phyloP scores from a whole-genome alignment of 2,113 vertebrate species.

The Gallinago paraguaiae region DNA sequence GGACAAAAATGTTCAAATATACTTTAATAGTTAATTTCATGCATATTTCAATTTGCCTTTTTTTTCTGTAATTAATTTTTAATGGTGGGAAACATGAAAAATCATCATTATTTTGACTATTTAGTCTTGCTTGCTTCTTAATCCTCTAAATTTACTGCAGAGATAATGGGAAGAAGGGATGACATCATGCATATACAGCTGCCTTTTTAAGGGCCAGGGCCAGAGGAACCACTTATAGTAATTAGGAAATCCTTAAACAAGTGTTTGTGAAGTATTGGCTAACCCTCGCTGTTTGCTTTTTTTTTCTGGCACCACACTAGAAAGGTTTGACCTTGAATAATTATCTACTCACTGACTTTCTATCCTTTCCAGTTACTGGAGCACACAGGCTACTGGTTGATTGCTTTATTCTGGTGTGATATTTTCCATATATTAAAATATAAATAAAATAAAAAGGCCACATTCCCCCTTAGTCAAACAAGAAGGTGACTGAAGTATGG shows the following conservation, averaged over 20 bases:
- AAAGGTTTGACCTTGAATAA: constrained; percentile 94
- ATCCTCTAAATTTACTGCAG: constrained; percentile 74
- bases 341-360: constrained; percentile 87
- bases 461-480: not conserved
- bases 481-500: not conserved
- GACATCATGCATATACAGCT: constrained; percentile 87
- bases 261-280: constrained; percentile 94
- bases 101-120: constrained; percentile 69
- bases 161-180: constrained; percentile 78
- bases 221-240: constrained; percentile 96
- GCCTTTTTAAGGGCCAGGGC: constrained; percentile 91
- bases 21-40: not conserved
- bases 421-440: not conserved
- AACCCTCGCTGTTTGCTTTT: constrained; percentile 86
- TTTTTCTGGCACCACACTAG: constrained; percentile 86
- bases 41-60: not conserved
- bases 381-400: constrained; percentile 78
- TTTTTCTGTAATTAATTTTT: not conserved
- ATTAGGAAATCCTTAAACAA: constrained; percentile 99
- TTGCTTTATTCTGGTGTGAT: not conserved
- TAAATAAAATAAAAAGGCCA: constrained; percentile 12
- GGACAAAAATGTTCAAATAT: not conserved
- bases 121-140: constrained; percentile 66
- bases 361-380: constrained; percentile 85
- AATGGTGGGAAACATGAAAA: not conserved